phyloP scores from a whole-genome alignment of 2,888 invertebrate genomes.

The Iphiclides podalirius region DNA sequence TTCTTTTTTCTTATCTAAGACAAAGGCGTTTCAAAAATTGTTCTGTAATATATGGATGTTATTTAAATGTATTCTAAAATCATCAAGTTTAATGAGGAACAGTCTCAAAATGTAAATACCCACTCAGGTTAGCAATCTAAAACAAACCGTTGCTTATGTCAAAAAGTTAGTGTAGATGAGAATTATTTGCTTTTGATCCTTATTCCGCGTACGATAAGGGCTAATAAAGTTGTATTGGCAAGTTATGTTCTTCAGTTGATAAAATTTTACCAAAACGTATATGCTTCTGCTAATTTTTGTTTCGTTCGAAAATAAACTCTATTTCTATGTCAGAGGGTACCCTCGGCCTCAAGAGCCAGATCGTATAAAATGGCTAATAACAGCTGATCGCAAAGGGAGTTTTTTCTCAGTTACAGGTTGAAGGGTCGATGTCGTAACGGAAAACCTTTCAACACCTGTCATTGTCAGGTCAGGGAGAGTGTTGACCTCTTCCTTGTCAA shows the following conservation, averaged over 20 bases:
- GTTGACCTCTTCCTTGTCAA: conserved; percentile 22
- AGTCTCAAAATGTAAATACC: too few species aligned
- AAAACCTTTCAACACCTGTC: conserved; percentile 32
- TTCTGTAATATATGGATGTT: background rate
- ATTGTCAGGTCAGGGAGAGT: conserved; percentile 29
- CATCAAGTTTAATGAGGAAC: background rate
- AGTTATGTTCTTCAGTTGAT: background rate
- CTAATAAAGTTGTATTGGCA: background rate
- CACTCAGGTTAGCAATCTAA: background rate
- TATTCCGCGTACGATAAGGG: background rate
- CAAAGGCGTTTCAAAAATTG: too few species aligned
- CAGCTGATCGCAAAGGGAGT: conserved; percentile 32
- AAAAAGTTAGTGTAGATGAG: background rate
- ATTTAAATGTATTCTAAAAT: background rate
- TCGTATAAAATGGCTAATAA: conserved; percentile 15
- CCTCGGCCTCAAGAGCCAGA: too few species aligned
- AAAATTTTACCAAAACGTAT: background rate
- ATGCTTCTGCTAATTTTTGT: background rate
- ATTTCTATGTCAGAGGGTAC: background rate
- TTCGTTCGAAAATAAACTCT: background rate
- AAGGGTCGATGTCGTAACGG: conserved; percentile 34
- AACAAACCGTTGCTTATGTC: background rate
- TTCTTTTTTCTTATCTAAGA: too few species aligned
- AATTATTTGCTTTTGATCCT: background rate
- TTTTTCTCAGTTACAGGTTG: conserved; percentile 28